These are phyloP conservation scores for Tenebrosternarchus preto DNA, from an alignment of 2,113 vertebrate species.

Conservation along the genomic window DNA sequence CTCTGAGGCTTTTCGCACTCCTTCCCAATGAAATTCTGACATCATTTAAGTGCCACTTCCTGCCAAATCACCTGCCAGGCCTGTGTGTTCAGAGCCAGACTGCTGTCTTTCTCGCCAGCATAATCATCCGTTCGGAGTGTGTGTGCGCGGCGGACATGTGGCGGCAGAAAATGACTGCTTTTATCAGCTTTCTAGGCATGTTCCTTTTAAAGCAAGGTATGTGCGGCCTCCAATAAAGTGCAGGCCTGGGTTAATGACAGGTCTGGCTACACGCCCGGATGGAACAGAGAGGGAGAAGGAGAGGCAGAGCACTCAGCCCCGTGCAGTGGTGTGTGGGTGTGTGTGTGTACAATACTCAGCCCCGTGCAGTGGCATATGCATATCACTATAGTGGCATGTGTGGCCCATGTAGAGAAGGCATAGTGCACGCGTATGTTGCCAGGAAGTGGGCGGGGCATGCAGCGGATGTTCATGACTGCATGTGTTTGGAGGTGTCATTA, in stretches of 20 bases:
- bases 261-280: background rate
- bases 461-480: too few species aligned
- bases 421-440: too few species aligned
- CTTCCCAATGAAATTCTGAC: conserved; percentile 39
- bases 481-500: background rate
- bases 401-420: too few species aligned
- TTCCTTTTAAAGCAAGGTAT: conserved; percentile 28
- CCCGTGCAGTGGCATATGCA: too few species aligned
- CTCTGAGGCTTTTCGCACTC: conserved; percentile 28
- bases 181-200: conserved; percentile 28
- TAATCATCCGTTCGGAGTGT: conserved; percentile 19
- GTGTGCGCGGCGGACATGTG: background rate
- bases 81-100: conserved; percentile 30
- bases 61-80: conserved; percentile 31
- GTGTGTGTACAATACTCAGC: too few species aligned
- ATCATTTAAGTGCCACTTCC: conserved; percentile 50
- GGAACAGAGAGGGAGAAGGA: background rate
- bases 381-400: too few species aligned
- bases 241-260: conserved; percentile 46
- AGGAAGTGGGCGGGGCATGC: too few species aligned
- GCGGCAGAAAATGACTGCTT: conserved; percentile 34
- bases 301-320: background rate
- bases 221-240: conserved; percentile 31
- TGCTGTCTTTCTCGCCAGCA: conserved; percentile 27
- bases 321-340: too few species aligned